Evolutionary conservation across 2,888 invertebrate genomes (phyloP).

Genomic region (Stegana nigrithorax): DNA sequence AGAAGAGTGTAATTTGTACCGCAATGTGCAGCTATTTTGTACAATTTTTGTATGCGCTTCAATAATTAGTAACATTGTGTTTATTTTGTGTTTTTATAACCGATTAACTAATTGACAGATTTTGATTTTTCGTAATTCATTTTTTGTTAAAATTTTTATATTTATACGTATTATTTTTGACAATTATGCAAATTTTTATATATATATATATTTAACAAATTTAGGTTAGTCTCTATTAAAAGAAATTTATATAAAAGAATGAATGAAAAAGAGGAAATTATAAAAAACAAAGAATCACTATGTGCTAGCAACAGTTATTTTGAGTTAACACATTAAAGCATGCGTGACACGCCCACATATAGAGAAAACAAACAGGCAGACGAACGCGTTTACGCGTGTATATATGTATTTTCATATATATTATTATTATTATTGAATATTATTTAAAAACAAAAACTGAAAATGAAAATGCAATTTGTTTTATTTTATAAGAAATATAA

Average conservation of each 20-base stretch:
- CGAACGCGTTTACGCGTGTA: not conserved
- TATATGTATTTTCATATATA: not conserved
- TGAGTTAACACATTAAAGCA: no score
- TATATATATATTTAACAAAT: no score
- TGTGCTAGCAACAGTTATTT: no score
- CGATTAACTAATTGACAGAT: not conserved
- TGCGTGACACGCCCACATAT: no score
- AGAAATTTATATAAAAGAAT: conserved; percentile 28
- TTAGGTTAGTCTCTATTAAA: conserved; percentile 21
- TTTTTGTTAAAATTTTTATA: not conserved
- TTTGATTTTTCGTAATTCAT: no score
- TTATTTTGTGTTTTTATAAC: no score
- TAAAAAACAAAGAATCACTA: not conserved
- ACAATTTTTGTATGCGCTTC: conserved; percentile 20
- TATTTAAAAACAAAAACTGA: no score
- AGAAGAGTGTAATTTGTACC: not conserved
- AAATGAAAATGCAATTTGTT: no score
- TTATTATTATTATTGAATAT: not conserved
- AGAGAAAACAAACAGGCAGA: not conserved
- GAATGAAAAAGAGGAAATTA: not conserved
- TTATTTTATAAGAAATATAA: no score
- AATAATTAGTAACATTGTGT: no score
- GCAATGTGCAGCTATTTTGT: conserved; percentile 15
- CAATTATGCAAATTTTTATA: conserved; percentile 5
- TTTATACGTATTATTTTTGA: not conserved